Evolutionary conservation across 2,797 vertebrate species (phyloP).

Genomic region (Psittacula echo): DNA sequence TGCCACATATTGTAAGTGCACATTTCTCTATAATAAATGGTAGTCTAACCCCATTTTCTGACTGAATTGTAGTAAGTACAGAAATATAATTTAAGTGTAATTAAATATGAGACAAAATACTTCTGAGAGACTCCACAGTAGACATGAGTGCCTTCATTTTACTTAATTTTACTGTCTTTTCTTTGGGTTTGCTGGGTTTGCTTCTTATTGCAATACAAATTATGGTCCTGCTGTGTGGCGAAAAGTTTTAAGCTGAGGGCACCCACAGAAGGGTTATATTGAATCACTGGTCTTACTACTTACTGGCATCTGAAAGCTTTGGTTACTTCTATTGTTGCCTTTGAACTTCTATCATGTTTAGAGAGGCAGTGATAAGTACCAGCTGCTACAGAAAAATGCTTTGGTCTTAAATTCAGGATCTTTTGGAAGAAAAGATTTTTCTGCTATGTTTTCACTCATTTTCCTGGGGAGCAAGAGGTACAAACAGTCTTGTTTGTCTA

Average conservation of each 20-base stretch:
- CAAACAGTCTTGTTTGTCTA: neutral
- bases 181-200: neutral
- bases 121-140: neutral
- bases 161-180: neutral
- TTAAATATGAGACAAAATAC: neutral
- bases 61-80: neutral
- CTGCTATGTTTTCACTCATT: neutral
- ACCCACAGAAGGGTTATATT: neutral
- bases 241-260: neutral
- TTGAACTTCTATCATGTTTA: neutral
- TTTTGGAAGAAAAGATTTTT: neutral
- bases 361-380: neutral
- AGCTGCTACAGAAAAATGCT: neutral
- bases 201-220: neutral
- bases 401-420: neutral
- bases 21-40: neutral
- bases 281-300: neutral
- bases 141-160: neutral
- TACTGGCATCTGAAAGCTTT: neutral
- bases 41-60: neutral
- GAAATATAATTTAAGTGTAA: neutral
- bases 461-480: neutral
- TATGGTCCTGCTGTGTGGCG: neutral
- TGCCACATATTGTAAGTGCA: neutral
- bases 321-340: neutral